Evolutionary conservation across 2,113 vertebrate genomes (phyloP), one percentile per base, ranked within the genome.

Genomic region (Nothobranchius furzeri): DNA sequence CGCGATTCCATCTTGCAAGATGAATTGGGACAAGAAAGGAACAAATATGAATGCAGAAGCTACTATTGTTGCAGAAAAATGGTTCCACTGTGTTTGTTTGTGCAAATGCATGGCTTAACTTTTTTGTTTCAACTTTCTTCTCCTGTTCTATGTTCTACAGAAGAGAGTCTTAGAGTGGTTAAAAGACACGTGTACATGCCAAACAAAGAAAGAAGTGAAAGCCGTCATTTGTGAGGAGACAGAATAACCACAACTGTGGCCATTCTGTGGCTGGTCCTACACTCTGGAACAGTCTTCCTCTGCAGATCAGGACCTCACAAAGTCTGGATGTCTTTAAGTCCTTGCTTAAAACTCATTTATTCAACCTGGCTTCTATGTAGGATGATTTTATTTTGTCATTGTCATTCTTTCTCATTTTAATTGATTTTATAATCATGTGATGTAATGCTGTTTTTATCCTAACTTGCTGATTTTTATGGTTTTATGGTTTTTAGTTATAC

Each of bases 171-270:
- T 50, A 62, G 37, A 13, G 25, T 61, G 47, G 5, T 43, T 43
- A 54, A 17, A 17, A 8, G 62, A 24, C 15, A 15, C 8, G 3
- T 48, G 49, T n/a, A 25, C 1, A 17, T n/a, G 10, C 12, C 9
- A 13, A 53, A 60, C 17, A 17, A 40, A 52, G 2, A 30, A 45
- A 43, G 13, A 61, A 65, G 58, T 63, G 0, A 54, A 56, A 52
- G 30, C 2, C 56, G 64, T 70, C 70, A 78, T 64, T 71, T 46
- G 70, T 68, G 12, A 35, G 43, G 10, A 43, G 12, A 42, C 42
- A 67, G 55, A 56, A 54, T 51, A 15, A 9, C 46, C 46, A 47
- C 46, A 47, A 47, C 20, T 20, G 20, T 20, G 20, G 20, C 20
- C 20, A 20, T 20, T 20, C 20, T 20, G 20, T 20, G 20, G 20